phyloP scores from a whole-genome alignment of 2,888 invertebrate species.

The Metacarcinus magister region DNA sequence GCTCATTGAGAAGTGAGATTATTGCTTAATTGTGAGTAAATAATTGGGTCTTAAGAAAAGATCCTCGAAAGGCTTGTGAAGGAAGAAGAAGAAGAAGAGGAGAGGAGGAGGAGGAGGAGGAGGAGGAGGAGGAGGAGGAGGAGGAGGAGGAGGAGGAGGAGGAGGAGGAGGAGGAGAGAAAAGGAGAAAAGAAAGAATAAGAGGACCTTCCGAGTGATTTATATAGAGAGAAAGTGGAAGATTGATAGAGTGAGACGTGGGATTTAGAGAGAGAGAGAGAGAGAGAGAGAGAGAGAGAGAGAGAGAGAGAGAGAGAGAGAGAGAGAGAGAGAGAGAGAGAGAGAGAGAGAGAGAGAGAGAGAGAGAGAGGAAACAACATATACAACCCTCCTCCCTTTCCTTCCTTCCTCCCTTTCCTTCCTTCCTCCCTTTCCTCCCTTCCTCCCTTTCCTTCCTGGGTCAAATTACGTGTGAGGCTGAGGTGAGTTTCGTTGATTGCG shows the following conservation, averaged over 20 bases:
- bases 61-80: neutral
- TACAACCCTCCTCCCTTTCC: neutral
- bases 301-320: constrained; percentile 26
- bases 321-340: too few species aligned
- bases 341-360: too few species aligned
- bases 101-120: neutral
- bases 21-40: constrained; percentile 1
- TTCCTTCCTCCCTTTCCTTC: neutral
- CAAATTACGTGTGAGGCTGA: neutral
- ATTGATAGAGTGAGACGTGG: neutral
- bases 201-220: too few species aligned
- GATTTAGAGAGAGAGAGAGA: neutral
- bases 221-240: neutral
- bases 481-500: neutral
- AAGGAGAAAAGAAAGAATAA: too few species aligned
- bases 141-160: neutral
- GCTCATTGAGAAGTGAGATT: neutral
- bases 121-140: neutral
- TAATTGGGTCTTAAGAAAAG: neutral
- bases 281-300: constrained; percentile 9
- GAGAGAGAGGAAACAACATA: too few species aligned
- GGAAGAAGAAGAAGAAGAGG: neutral
- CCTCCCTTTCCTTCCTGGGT: neutral
- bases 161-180: too few species aligned
- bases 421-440: neutral